A percentile compares a stretch with the other conserved stretches of the same genome.
phyloP scores from a whole-genome alignment of 2,797 vertebrate species.

The Poecile montanus region DNA sequence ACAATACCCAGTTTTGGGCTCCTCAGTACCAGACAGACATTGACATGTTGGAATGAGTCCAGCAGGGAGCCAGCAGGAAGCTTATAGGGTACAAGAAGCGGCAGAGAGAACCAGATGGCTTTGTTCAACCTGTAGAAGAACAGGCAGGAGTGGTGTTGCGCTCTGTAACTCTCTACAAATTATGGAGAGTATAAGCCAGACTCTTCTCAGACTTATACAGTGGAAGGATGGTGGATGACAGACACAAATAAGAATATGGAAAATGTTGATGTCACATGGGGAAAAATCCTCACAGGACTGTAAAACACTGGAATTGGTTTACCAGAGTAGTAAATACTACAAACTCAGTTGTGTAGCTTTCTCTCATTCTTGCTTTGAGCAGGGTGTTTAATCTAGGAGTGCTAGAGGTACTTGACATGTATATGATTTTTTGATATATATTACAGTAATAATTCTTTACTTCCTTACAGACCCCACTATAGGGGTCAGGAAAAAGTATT shows the following conservation, averaged over 20 bases:
- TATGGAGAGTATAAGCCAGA: not conserved
- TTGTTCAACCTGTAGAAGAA: not conserved
- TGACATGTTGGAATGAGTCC: not conserved
- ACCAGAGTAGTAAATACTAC: not conserved
- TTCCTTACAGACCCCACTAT: not conserved
- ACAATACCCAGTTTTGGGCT: not conserved
- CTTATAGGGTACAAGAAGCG: not conserved
- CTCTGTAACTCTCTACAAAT: not conserved
- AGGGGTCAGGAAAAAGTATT: not conserved
- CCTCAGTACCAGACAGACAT: not conserved
- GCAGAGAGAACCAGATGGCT: not conserved
- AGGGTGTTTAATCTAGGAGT: not conserved
- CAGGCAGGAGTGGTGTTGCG: not conserved
- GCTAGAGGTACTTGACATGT: not conserved
- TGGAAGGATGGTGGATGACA: not conserved
- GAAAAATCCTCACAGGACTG: rapidly evolving
- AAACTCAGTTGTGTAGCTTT: not conserved
- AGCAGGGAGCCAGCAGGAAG: not conserved
- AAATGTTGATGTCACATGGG: not conserved
- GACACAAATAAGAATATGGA: not conserved
- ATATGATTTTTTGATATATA: not conserved
- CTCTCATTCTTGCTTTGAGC: not conserved
- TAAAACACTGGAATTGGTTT: not conserved
- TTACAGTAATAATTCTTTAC: not conserved
- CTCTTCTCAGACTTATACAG: not conserved